These are phyloP conservation scores for Hypselothyrea guttata DNA, from an alignment of 2,888 invertebrate species.

Conservation along the genomic window DNA sequence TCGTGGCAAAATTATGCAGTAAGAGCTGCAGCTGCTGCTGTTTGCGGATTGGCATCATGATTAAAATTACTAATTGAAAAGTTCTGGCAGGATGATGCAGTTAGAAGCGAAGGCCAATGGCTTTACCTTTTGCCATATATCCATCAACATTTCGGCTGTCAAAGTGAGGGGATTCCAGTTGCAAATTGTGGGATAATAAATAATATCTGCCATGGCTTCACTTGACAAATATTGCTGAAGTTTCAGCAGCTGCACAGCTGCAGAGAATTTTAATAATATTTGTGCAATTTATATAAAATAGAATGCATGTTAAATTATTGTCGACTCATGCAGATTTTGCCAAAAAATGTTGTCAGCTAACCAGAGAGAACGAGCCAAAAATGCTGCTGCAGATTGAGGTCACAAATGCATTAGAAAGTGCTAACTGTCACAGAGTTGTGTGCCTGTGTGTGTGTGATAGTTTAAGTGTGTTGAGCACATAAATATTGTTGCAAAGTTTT, in stretches of 20 bases:
- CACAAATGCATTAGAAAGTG: constrained; percentile 65
- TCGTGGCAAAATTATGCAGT: constrained; percentile 33
- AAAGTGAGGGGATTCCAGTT: constrained; percentile 24
- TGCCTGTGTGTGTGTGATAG: constrained; percentile 3
- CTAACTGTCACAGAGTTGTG: constrained; percentile 31
- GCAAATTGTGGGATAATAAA: constrained; percentile 2
- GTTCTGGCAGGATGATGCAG: constrained; percentile 32
- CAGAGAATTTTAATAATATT: neutral
- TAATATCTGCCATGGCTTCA: neutral
- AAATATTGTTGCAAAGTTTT: constrained; percentile 56
- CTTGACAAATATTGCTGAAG: neutral
- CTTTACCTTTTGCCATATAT: constrained; percentile 44
- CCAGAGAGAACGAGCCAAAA: constrained; percentile 47
- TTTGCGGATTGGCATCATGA: constrained; percentile 29
- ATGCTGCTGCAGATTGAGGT: constrained; percentile 45
- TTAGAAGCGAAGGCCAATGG: neutral
- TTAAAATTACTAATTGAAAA: constrained; percentile 70
- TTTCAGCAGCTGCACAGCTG: neutral
- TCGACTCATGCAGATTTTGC: constrained; percentile 36
- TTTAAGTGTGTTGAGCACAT: constrained; percentile 39
- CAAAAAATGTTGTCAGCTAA: constrained; percentile 27
- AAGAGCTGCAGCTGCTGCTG: neutral
- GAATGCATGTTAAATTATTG: constrained; percentile 23
- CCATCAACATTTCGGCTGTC: constrained; percentile 42
- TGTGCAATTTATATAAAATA: constrained; percentile 7